Evolutionary conservation across 2,113 vertebrate species (phyloP), one percentile per base, ranked within the genome.

Genomic region (Archocentrus centrarchus): DNA sequence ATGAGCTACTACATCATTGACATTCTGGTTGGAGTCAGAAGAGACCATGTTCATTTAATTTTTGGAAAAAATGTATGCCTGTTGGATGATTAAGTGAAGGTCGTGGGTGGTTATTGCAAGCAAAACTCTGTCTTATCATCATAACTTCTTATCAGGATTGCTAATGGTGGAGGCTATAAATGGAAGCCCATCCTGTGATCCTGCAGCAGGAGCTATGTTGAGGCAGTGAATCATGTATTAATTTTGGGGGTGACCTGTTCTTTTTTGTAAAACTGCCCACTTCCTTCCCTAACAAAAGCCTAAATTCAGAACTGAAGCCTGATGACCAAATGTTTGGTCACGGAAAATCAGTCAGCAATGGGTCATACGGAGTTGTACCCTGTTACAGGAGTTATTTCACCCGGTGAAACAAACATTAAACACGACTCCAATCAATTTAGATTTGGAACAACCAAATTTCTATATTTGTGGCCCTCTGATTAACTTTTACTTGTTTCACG

Each of bases 361-460:
- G 66, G 10, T 70, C 44, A 32, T 70, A 22, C 44, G 50, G 24
- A 20, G 66, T 7, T 70, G 44, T 70, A 53, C 10, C 17, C 47
- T 73, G 10, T 32, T 73, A 32, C 58, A 58, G 11, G 3, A 11
- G 17, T 75, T 32, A 58, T 30, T 22, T n/a, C 9, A 50, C 3
- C 3, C 30, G 20, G 66, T 62, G 35, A 62, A 82, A 75, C 44
- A 59, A 62, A 37, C 6, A 1, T 53, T 17, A 81, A 30, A 82
- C 47, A 61, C 83, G 85, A 89, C 62, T n/a, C 37, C 73, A 88
- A 63, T 80, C 62, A 41, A 30, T 77, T 59, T 55, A 11, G 13
- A 41, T 58, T 59, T 59, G n/a, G 60, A 47, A 64, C 1, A 4
- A 64, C 30, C 47, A 3, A n/a, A 44, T 73, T 35, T 55, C 24